phyloP scores from a whole-genome alignment of 37 sponge, comb jelly and placozoan genomes.

The Agelas oroides region DNA sequence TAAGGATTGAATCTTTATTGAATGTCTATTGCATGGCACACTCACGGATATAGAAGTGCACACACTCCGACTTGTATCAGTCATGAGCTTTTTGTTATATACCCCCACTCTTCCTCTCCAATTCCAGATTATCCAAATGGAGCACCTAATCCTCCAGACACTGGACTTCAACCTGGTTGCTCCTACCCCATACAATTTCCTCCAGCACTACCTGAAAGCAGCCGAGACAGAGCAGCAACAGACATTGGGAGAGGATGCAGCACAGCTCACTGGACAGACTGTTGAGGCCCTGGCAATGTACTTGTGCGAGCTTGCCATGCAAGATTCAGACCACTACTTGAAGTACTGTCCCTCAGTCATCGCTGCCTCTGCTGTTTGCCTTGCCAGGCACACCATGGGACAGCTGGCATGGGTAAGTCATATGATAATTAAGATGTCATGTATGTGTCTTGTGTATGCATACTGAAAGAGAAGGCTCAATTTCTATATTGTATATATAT shows the following conservation, averaged over 20 bases:
- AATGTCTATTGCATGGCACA: not conserved
- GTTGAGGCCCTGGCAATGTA: constrained; percentile 28
- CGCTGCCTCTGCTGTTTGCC: constrained; percentile 82
- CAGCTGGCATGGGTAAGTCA: constrained; percentile 70
- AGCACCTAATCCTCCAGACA: constrained; percentile 58
- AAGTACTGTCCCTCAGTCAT: constrained; percentile 90
- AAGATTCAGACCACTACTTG: constrained; percentile 66
- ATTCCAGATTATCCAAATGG: constrained; percentile 81
- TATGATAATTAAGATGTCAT: no score
- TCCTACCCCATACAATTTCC: constrained; percentile 76
- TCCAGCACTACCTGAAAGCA: constrained; percentile 59
- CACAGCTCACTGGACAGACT: not conserved
- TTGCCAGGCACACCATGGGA: constrained; percentile 76
- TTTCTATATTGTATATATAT: no score
- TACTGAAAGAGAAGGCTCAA: no score
- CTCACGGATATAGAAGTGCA: no score
- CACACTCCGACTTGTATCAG: no score
- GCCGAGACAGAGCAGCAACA: constrained; percentile 36
- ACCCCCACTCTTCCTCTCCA: not conserved
- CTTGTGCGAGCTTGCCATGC: constrained; percentile 80
- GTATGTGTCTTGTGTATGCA: no score
- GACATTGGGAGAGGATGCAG: not conserved
- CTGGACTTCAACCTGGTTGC: constrained; percentile 71
- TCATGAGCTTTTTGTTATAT: no score
- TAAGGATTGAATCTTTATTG: constrained; percentile 3